These are phyloP conservation scores for Temnothorax curvispinosus DNA, from an alignment of 1,140 invertebrate genomes.

Conservation along the genomic window DNA sequence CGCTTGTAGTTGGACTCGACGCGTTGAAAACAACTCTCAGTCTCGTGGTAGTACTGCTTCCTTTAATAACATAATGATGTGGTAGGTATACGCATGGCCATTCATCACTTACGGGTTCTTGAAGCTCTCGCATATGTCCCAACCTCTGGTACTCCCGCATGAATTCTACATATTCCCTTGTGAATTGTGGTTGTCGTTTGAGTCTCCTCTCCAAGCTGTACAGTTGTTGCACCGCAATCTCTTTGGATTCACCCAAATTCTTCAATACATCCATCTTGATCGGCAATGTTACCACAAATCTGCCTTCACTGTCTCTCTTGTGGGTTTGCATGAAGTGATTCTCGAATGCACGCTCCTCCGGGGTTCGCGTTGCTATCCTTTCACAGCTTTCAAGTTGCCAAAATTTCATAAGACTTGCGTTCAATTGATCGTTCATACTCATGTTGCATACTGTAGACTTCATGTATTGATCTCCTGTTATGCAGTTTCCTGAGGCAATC, in stretches of 20 bases:
- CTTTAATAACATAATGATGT: background rate
- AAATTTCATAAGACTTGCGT: too few species aligned
- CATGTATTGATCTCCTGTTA: too few species aligned
- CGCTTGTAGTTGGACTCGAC: too few species aligned
- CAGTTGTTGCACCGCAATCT: background rate
- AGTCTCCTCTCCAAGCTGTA: background rate
- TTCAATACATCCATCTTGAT: background rate
- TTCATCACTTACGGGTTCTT: too few species aligned
- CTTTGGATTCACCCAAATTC: background rate
- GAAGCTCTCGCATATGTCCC: background rate
- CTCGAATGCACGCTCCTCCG: too few species aligned
- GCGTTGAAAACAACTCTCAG: too few species aligned
- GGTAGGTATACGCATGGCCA: background rate
- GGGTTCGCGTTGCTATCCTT: too few species aligned
- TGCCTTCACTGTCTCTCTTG: background rate
- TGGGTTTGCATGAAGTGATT: background rate
- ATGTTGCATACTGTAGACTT: background rate
- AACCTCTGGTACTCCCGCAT: too few species aligned
- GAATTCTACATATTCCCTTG: background rate
- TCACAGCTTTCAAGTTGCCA: too few species aligned
- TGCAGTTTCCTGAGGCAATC: too few species aligned
- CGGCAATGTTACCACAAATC: background rate
- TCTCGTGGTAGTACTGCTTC: too few species aligned
- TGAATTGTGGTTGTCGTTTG: background rate
- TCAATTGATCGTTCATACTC: too few species aligned